Percentiles rank a stretch among this genome's conserved stretches.
Conservation (phyloP, 2,888 invertebrate genomes). For the Thymelicus acteon region DNA sequence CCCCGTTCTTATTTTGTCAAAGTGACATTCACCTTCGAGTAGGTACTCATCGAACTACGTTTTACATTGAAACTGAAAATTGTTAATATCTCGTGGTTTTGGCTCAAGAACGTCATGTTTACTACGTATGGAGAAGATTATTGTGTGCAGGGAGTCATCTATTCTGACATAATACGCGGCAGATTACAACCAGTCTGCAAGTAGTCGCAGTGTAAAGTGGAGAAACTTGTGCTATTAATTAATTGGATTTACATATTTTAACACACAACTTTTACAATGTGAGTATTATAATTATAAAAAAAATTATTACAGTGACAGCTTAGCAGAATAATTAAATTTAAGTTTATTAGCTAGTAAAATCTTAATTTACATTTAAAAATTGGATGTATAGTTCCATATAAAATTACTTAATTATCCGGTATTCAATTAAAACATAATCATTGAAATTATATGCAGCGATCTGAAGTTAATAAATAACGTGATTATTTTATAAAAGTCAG, state of each 20-base stretch:
- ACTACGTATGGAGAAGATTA: background rate
- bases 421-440: too few relatives aligned
- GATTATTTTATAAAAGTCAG: too few relatives aligned
- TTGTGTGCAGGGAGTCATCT: background rate
- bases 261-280: background rate
- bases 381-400: too few relatives aligned
- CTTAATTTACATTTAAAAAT: too few relatives aligned
- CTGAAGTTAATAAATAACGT: too few relatives aligned
- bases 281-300: background rate
- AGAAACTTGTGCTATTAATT: background rate
- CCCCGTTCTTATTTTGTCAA: too few relatives aligned
- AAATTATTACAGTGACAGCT: too few relatives aligned
- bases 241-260: background rate
- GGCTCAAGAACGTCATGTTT: background rate
- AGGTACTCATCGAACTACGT: background rate
- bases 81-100: background rate
- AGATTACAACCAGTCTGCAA: constrained; percentile 21
- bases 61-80: background rate
- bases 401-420: too few relatives aligned
- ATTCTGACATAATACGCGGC: constrained; percentile 16
- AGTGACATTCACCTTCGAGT: background rate
- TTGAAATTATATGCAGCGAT: too few relatives aligned
- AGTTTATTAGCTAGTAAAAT: too few relatives aligned
- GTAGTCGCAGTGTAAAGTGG: constrained; percentile 12
- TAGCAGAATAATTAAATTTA: too few relatives aligned